Evolutionary conservation across 2,888 invertebrate genomes (phyloP).

Genomic region (Apodemia zela): DNA sequence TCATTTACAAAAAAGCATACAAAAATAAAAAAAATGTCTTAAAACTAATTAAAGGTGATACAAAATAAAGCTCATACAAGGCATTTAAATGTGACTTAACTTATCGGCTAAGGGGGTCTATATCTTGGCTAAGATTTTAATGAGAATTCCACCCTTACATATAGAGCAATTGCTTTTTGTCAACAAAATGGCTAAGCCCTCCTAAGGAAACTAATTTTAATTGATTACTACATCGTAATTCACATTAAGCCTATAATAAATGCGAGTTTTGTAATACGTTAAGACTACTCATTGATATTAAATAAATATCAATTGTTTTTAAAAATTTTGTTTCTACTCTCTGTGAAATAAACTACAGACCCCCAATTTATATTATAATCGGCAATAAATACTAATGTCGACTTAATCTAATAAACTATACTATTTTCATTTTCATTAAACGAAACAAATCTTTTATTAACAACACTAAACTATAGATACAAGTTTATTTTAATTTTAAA

Average conservation of each 20-base stretch:
- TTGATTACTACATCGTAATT: neutral
- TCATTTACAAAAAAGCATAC: neutral
- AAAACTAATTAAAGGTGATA: neutral
- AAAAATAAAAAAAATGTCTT: neutral
- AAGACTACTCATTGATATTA: neutral
- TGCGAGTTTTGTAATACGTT: neutral
- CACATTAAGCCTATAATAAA: neutral
- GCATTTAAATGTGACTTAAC: conserved; percentile 3
- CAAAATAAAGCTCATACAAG: conserved; percentile 9
- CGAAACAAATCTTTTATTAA: neutral
- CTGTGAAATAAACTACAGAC: neutral
- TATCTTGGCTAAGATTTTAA: neutral
- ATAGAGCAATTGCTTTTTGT: neutral
- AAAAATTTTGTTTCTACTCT: neutral
- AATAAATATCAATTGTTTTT: neutral
- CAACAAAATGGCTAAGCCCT: neutral
- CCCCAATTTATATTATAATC: neutral
- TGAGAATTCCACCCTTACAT: neutral
- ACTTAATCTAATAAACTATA: neutral
- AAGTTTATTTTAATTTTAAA: neutral
- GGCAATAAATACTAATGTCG: neutral
- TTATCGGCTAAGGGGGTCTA: neutral
- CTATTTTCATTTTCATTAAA: neutral
- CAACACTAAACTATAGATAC: neutral
- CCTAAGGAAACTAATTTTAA: neutral